Conservation (phyloP, 2,797 vertebrate species). For the Pygocentrus nattereri region DNA sequence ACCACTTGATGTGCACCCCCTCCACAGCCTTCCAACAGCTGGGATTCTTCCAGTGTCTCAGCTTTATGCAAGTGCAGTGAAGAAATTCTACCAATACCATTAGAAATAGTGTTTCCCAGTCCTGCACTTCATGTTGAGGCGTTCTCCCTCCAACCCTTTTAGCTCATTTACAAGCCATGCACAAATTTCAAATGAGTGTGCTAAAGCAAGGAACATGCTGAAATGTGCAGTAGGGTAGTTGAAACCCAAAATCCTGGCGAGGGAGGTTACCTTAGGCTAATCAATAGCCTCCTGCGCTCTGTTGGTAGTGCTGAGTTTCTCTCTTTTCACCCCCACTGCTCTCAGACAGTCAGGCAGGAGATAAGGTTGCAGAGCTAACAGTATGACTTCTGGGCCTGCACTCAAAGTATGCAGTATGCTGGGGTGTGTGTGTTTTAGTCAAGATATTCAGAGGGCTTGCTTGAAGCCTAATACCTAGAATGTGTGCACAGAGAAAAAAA, state of each 20-base stretch:
- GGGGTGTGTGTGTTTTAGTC: not conserved
- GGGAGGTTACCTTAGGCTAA: not conserved
- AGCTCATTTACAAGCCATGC: not conserved
- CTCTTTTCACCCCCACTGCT: not conserved
- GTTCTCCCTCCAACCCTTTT: not conserved
- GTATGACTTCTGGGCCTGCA: slow-evolving; percentile 16
- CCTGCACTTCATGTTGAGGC: not conserved
- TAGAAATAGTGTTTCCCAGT: not conserved
- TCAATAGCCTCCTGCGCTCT: not conserved
- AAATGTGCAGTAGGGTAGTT: not conserved
- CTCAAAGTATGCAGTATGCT: slow-evolving; percentile 1
- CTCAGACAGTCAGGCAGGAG: slow-evolving; percentile 1
- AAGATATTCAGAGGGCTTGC: not conserved
- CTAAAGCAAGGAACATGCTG: not conserved
- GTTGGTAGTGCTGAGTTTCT: not conserved
- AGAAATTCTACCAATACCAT: not conserved
- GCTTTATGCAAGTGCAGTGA: slow-evolving; percentile 2
- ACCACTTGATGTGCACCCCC: not conserved
- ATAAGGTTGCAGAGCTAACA: slow-evolving; percentile 11
- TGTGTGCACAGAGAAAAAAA: not conserved
- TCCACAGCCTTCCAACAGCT: slow-evolving; percentile 16
- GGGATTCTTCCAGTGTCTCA: not conserved
- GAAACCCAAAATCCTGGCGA: not conserved
- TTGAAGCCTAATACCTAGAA: not conserved
- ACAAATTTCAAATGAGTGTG: not conserved